Conservation (phyloP, 2,113 vertebrate species). For the Halcyon malimbica region DNA sequence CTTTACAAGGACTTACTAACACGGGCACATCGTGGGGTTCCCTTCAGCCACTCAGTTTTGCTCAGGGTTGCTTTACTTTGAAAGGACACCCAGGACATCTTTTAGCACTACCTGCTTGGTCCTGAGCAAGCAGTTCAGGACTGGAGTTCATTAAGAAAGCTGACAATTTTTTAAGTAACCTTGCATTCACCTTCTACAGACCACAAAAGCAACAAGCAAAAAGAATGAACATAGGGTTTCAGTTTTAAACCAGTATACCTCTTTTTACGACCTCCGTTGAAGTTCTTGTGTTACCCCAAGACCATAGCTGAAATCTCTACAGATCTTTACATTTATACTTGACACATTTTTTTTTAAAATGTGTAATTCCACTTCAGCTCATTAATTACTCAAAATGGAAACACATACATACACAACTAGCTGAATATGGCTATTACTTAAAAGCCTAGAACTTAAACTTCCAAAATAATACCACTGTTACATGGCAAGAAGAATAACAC, state of each 20-base stretch:
- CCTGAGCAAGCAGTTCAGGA: neutral
- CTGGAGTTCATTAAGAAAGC: neutral
- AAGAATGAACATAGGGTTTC: neutral
- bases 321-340: neutral
- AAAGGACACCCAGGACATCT: neutral
- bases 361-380: neutral
- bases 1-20: neutral
- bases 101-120: too few relatives aligned
- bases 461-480: neutral
- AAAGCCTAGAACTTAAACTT: neutral
- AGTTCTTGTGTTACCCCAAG: neutral
- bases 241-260: accelerated
- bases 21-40: neutral
- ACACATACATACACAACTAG: neutral
- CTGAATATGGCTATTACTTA: neutral
- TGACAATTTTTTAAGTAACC: neutral
- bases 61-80: neutral
- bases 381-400: neutral
- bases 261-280: neutral
- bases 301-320: neutral
- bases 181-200: neutral
- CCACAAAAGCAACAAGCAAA: neutral
- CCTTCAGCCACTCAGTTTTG: neutral
- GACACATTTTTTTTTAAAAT: neutral
- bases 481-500: neutral